Percentiles rank a stretch among this genome's conserved stretches.
Evolutionary conservation across 2,888 invertebrate genomes (phyloP).

Genomic region (Macrosoma leucophasiata): DNA sequence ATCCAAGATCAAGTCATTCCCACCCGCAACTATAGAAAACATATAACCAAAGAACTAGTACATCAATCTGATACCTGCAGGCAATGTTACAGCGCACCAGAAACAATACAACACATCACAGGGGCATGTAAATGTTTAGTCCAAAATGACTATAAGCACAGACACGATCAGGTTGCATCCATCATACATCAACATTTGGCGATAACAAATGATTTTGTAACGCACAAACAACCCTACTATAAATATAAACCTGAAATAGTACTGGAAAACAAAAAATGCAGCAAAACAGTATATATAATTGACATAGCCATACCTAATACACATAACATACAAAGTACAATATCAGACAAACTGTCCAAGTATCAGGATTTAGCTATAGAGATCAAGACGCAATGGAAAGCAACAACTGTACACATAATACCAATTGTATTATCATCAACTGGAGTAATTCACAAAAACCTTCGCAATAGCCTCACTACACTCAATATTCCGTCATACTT

Average conservation of each 20-base stretch:
- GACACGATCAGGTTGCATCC: conserved; percentile 15
- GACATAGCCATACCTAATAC: neutral
- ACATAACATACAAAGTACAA: neutral
- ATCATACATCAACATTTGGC: conserved; percentile 13
- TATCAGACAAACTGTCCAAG: neutral
- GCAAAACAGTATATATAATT: conserved; percentile 1
- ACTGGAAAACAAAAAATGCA: neutral
- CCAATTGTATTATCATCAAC: neutral
- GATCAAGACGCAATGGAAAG: neutral
- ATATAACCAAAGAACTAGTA: neutral
- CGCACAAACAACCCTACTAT: conserved; percentile 7
- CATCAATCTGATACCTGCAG: conserved; percentile 12
- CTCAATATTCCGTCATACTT: neutral
- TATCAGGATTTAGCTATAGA: neutral
- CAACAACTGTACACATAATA: neutral
- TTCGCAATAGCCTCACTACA: neutral
- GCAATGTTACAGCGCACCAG: conserved; percentile 7
- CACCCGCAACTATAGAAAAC: conserved; percentile 19
- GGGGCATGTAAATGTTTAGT: conserved; percentile 10
- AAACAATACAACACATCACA: conserved; percentile 13
- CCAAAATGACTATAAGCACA: conserved; percentile 12
- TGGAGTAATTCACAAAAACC: neutral
- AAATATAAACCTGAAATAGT: conserved; percentile 1
- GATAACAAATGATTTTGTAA: neutral
- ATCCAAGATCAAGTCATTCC: conserved; percentile 12